These are phyloP conservation scores for Nerophis lumbriciformis DNA, from an alignment of 2,113 vertebrate genomes.

Conservation along the genomic window DNA sequence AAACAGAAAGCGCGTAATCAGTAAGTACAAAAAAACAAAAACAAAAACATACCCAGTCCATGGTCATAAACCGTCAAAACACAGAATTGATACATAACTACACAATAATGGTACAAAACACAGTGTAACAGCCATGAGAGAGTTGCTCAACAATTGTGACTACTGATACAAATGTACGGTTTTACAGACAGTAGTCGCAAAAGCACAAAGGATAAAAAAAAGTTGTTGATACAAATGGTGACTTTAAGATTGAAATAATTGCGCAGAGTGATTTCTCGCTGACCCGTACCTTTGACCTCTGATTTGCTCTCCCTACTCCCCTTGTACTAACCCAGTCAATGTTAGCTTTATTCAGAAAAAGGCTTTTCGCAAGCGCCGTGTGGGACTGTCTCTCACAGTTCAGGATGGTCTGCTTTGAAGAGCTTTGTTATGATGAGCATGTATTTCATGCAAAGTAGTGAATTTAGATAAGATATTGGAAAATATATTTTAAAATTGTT, in stretches of 20 bases:
- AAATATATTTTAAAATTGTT: too few relatives aligned
- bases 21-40: neutral
- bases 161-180: neutral
- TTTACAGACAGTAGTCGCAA: neutral
- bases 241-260: too few relatives aligned
- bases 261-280: too few relatives aligned
- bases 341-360: neutral
- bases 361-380: neutral
- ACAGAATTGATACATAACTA: neutral
- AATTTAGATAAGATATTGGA: neutral
- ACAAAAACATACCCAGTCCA: too few relatives aligned
- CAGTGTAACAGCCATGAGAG: neutral
- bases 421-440: neutral
- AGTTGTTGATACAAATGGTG: too few relatives aligned
- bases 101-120: too few relatives aligned
- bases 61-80: neutral
- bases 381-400: neutral
- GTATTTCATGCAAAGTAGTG: neutral
- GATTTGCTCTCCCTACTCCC: neutral
- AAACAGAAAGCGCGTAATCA: slow-evolving; percentile 16
- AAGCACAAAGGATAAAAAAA: too few relatives aligned
- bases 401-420: neutral
- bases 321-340: neutral
- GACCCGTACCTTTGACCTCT: neutral
- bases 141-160: neutral